Conservation (phyloP, 1,140 invertebrate species). For the Ceratosolen solmsi region DNA sequence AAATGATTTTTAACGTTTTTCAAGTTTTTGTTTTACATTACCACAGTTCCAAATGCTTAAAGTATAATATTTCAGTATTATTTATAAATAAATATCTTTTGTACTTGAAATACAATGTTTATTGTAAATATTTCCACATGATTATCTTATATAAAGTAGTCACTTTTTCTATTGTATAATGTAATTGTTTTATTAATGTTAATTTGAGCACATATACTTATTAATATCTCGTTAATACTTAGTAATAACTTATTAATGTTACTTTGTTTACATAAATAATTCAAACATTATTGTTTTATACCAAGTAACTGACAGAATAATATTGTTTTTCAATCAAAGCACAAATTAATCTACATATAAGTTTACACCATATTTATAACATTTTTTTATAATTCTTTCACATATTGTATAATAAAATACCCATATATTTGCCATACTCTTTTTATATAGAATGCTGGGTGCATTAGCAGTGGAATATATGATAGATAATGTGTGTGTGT, state of each 20-base stretch:
- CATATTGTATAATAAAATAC: not conserved
- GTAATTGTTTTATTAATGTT: conserved; percentile 38
- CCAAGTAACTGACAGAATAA: conserved; percentile 1
- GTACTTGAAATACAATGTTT: conserved; percentile 38
- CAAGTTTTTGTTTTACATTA: conserved; percentile 4
- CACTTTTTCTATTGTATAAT: conserved; percentile 40
- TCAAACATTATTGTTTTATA: conserved; percentile 5
- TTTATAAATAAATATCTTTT: conserved; percentile 45
- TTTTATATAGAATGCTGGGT: conserved; percentile 24
- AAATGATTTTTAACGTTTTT: conserved; percentile 39
- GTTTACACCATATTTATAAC: conserved; percentile 33
- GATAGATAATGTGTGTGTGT: no score
- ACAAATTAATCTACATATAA: conserved; percentile 34
- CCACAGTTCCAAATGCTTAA: conserved; percentile 47
- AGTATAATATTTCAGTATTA: conserved; percentile 23
- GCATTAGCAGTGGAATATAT: conserved; percentile 4
- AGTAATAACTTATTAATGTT: conserved; percentile 41
- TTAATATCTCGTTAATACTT: no score
- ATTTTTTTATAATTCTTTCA: conserved; percentile 28
- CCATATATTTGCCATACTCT: conserved; percentile 11
- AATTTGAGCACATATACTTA: conserved; percentile 15
- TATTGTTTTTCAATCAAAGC: conserved; percentile 15
- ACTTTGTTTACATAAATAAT: conserved; percentile 7
- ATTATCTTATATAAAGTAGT: conserved; percentile 38
- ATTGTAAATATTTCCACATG: conserved; percentile 32